Evolutionary conservation across 2,113 vertebrate species (phyloP).

Genomic region (Mormoops blainvillei): DNA sequence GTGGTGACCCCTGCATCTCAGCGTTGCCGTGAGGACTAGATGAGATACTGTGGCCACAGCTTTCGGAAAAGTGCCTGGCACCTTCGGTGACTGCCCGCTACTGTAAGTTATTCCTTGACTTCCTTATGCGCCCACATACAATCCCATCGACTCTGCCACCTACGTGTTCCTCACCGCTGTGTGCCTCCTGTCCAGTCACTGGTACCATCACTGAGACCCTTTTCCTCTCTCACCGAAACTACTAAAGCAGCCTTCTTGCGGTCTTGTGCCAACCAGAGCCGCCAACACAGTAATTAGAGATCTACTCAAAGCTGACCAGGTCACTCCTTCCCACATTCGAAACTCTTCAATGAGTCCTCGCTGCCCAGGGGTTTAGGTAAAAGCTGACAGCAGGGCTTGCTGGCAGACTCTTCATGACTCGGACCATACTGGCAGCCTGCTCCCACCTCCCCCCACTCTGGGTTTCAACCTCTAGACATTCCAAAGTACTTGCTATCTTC

Average conservation of each 20-base stretch:
- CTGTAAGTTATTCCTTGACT: background rate
- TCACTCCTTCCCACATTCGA: no score
- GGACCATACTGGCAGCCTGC: background rate
- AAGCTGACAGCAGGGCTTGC: background rate
- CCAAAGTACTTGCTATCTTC: background rate
- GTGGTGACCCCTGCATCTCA: background rate
- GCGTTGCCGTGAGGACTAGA: background rate
- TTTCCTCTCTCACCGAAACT: background rate
- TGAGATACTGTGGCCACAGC: background rate
- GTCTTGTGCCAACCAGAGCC: background rate
- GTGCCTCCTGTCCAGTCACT: background rate
- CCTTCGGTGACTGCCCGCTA: background rate
- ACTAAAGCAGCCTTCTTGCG: background rate
- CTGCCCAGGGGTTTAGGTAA: background rate
- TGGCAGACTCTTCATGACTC: background rate
- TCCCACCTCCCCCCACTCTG: accelerated
- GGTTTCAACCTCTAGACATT: background rate
- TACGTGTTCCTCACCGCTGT: background rate
- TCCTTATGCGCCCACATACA: background rate
- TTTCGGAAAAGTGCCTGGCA: background rate
- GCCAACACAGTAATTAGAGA: background rate
- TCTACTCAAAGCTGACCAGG: background rate
- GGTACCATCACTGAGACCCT: background rate
- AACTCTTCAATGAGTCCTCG: background rate
- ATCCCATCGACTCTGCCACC: background rate